Evolutionary conservation across 2,113 vertebrate genomes (phyloP).

Genomic region (Psittacara wagleri): DNA sequence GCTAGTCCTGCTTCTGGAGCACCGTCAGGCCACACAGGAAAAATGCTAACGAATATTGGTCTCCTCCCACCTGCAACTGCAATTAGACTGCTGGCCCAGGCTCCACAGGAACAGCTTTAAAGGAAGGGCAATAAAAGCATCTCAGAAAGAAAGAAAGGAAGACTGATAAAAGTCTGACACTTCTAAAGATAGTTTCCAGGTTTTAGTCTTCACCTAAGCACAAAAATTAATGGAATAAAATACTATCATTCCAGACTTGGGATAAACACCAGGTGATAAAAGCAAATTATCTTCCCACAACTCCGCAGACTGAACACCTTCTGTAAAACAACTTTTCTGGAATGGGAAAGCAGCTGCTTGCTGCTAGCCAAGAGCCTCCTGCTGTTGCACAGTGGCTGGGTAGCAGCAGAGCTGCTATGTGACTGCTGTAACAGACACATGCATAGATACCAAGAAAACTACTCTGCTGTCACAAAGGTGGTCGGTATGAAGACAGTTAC

Average conservation of each 20-base stretch:
- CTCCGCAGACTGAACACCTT: neutral
- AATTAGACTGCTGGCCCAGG: neutral
- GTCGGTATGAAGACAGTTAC: neutral
- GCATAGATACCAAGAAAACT: neutral
- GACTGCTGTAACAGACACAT: neutral
- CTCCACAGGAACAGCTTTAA: neutral
- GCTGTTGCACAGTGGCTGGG: neutral
- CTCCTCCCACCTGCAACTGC: neutral
- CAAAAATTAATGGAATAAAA: neutral
- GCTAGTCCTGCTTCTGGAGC: neutral
- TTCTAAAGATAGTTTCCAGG: neutral
- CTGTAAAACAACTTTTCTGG: neutral
- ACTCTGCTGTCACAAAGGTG: neutral
- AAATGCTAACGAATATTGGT: neutral
- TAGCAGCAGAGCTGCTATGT: neutral
- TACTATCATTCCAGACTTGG: neutral
- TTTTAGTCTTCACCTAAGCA: neutral
- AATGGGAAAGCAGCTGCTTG: neutral
- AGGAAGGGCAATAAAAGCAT: neutral
- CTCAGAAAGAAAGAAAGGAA: neutral
- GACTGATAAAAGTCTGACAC: neutral
- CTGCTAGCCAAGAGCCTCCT: neutral
- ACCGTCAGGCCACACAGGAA: neutral
- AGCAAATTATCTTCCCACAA: neutral
- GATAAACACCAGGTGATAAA: neutral